phyloP scores from a whole-genome alignment of 1,140 invertebrate species.

The Heliconius himera region DNA sequence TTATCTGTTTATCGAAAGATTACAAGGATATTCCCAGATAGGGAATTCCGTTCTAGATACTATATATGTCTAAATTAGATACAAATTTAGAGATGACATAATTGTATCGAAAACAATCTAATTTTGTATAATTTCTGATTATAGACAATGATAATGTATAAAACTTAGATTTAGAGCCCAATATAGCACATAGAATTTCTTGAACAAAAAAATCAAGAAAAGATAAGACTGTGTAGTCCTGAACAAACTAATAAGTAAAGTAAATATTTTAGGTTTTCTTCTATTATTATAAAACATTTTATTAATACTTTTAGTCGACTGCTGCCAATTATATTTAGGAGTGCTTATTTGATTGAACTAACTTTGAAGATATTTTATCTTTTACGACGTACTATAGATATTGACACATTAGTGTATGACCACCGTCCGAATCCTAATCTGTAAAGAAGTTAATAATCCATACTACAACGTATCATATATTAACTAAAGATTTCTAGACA shows the following conservation, averaged over 20 bases:
- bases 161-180: not conserved
- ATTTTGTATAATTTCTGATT: not conserved
- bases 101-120: not conserved
- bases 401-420: too few relatives aligned
- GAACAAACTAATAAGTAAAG: not conserved
- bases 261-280: not conserved
- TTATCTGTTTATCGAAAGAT: not conserved
- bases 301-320: not conserved
- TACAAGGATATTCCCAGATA: constrained; percentile 6
- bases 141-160: not conserved
- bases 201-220: not conserved
- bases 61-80: not conserved
- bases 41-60: not conserved
- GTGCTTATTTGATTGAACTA: too few relatives aligned
- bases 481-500: too few relatives aligned
- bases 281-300: not conserved
- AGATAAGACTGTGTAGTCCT: not conserved
- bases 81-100: not conserved
- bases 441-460: too few relatives aligned
- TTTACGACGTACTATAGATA: too few relatives aligned
- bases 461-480: too few relatives aligned
- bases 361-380: too few relatives aligned
- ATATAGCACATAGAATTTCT: not conserved
- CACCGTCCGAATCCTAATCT: too few relatives aligned
- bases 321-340: too few relatives aligned